Evolutionary conservation across 2,888 invertebrate genomes (phyloP).

Genomic region (Cyrtodaria siliqua): DNA sequence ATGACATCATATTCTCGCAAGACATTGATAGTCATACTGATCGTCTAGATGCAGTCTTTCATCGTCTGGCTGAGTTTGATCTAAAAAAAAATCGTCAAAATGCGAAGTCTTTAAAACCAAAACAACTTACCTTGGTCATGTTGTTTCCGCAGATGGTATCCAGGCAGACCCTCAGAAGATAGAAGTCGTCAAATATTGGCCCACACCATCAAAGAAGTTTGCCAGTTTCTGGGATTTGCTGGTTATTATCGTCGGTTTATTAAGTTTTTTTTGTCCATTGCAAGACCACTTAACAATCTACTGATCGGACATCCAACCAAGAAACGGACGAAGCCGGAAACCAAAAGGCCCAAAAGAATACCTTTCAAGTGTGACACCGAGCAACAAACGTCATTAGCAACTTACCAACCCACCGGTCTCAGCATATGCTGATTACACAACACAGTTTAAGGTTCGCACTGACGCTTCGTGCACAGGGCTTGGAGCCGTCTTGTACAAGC

Average conservation of each 20-base stretch:
- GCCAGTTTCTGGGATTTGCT: slow-evolving; percentile 3
- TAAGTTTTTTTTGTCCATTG: neutral
- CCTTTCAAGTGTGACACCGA: too few species aligned
- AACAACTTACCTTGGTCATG: slow-evolving; percentile 42
- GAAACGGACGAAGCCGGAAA: neutral
- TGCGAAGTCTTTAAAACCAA: slow-evolving; percentile 25
- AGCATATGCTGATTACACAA: too few species aligned
- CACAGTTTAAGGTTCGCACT: too few species aligned
- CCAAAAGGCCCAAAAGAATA: too few species aligned
- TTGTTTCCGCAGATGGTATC: slow-evolving; percentile 45
- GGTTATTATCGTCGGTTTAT: slow-evolving; percentile 5
- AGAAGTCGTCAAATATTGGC: slow-evolving; percentile 26
- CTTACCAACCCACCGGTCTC: too few species aligned
- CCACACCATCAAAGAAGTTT: slow-evolving; percentile 1
- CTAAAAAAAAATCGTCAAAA: slow-evolving; percentile 44
- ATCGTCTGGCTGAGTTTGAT: slow-evolving; percentile 13
- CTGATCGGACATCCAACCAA: slow-evolving; percentile 4
- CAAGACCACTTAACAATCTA: slow-evolving; percentile 2
- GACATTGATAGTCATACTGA: slow-evolving; percentile 39
- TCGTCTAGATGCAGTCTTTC: slow-evolving; percentile 33
- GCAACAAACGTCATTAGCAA: too few species aligned
- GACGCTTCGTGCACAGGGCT: too few species aligned
- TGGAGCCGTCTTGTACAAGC: too few species aligned
- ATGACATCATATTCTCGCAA: slow-evolving; percentile 54
- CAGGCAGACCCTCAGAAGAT: slow-evolving; percentile 47